Evolutionary conservation across 1,140 invertebrate genomes (phyloP).

Genomic region (Penaeus chinensis): DNA sequence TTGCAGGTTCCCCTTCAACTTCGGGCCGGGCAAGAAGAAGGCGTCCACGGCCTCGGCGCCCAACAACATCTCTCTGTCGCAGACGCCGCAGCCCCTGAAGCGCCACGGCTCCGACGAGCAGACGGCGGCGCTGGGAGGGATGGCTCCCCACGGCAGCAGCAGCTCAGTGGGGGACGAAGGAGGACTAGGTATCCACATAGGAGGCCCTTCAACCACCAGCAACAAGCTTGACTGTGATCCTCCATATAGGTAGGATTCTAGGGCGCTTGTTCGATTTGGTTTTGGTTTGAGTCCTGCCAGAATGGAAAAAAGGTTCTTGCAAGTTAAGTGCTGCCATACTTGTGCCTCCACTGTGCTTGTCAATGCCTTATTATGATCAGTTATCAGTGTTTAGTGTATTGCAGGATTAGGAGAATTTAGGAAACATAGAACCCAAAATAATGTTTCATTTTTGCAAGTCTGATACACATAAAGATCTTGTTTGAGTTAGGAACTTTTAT

Average conservation of each 20-base stretch:
- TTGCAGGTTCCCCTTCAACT: constrained; percentile 88
- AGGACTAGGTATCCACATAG: constrained; percentile 65
- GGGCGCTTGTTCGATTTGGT: not conserved
- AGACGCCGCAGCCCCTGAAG: constrained; percentile 58
- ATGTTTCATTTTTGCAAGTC: no score
- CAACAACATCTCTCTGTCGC: constrained; percentile 54
- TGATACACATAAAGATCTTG: no score
- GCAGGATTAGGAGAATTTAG: constrained; percentile 7
- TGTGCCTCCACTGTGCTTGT: constrained; percentile 73
- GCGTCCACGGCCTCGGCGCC: constrained; percentile 72
- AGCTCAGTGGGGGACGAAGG: constrained; percentile 48
- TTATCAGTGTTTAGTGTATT: constrained; percentile 71
- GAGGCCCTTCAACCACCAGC: constrained; percentile 65
- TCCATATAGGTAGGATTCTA: constrained; percentile 63
- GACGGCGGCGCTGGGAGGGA: constrained; percentile 66
- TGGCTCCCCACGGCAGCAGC: constrained; percentile 30
- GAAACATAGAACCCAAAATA: not conserved
- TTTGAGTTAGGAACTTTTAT: not conserved
- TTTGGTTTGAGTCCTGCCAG: constrained; percentile 73
- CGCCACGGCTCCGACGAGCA: constrained; percentile 64
- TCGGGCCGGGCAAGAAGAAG: constrained; percentile 86
- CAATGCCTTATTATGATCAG: constrained; percentile 73
- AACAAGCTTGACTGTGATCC: constrained; percentile 62
- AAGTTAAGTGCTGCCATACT: constrained; percentile 82
- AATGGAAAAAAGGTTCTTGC: constrained; percentile 86